These are phyloP conservation scores for Columba livia DNA, from an alignment of 2,113 vertebrate genomes.

Conservation along the genomic window DNA sequence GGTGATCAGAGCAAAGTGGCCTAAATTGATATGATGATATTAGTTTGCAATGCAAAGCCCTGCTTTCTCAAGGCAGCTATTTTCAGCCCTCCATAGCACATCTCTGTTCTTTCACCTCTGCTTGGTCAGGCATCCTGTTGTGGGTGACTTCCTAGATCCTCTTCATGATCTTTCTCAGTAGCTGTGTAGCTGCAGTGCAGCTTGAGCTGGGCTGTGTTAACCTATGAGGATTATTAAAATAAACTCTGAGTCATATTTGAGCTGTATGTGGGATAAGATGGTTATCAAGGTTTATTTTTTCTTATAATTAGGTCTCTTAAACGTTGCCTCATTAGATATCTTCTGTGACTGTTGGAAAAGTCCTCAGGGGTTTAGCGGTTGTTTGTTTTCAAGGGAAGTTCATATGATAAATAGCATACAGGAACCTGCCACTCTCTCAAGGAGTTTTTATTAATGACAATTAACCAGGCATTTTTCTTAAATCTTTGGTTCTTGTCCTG, in stretches of 20 bases:
- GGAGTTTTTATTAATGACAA: neutral
- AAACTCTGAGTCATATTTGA: slow-evolving; percentile 59
- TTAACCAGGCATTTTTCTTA: slow-evolving; percentile 4
- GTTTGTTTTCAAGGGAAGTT: slow-evolving; percentile 43
- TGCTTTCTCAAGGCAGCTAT: slow-evolving; percentile 35
- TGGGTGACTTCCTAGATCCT: neutral
- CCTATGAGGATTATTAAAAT: slow-evolving; percentile 54
- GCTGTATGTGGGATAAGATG: slow-evolving; percentile 47
- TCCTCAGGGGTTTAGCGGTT: slow-evolving; percentile 9
- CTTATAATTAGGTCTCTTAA: slow-evolving; percentile 55
- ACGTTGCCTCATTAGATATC: slow-evolving; percentile 51
- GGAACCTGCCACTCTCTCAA: neutral
- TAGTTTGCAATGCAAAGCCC: neutral
- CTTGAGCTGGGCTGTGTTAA: neutral
- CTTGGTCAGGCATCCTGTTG: neutral
- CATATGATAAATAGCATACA: slow-evolving; percentile 1
- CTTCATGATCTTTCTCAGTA: neutral
- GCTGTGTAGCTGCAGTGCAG: neutral
- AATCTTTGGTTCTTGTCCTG: slow-evolving; percentile 1
- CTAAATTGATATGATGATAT: slow-evolving; percentile 51
- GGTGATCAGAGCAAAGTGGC: slow-evolving; percentile 64
- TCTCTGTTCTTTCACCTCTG: neutral
- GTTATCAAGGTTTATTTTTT: slow-evolving; percentile 64
- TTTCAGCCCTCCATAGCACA: neutral
- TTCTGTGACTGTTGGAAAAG: slow-evolving; percentile 48